Evolutionary conservation across 2,797 vertebrate species (phyloP).

Genomic region (Galagoides demidoff): DNA sequence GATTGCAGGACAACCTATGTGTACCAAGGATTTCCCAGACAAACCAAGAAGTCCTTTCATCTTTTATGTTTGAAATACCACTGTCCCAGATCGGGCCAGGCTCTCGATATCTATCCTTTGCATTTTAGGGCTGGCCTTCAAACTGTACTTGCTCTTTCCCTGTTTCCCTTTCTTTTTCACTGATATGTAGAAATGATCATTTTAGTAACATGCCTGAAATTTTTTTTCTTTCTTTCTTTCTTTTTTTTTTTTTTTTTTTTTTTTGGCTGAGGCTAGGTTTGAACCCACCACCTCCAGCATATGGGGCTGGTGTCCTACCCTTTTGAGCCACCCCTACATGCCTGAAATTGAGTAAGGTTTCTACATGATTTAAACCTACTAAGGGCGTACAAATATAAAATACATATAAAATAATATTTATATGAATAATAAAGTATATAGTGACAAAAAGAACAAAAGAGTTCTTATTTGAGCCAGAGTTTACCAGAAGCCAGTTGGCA

Average conservation of each 20-base stretch:
- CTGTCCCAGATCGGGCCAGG: not conserved
- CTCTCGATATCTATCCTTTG: not conserved
- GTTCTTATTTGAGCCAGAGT: not conserved
- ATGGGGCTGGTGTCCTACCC: no score
- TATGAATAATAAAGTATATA: not conserved
- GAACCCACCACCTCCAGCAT: no score
- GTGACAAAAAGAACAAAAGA: not conserved
- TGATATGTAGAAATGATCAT: not conserved
- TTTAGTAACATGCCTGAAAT: not conserved
- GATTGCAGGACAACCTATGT: not conserved
- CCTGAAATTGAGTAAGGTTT: not conserved
- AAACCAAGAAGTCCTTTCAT: not conserved
- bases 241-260: no score
- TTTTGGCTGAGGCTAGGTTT: no score
- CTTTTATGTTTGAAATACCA: not conserved
- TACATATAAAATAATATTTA: not conserved
- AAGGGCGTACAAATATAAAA: not conserved
- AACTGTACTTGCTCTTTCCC: not conserved
- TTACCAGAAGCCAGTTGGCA: not conserved
- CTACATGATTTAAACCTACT: not conserved
- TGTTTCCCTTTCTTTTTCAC: not conserved
- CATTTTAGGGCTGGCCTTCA: not conserved
- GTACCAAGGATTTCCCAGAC: not conserved
- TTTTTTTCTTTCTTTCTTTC: no score
- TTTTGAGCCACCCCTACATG: no score